Percentiles rank a stretch among this genome's conserved stretches.
Evolutionary conservation across 2,113 vertebrate species (phyloP).

Genomic region (Carollia perspicillata): DNA sequence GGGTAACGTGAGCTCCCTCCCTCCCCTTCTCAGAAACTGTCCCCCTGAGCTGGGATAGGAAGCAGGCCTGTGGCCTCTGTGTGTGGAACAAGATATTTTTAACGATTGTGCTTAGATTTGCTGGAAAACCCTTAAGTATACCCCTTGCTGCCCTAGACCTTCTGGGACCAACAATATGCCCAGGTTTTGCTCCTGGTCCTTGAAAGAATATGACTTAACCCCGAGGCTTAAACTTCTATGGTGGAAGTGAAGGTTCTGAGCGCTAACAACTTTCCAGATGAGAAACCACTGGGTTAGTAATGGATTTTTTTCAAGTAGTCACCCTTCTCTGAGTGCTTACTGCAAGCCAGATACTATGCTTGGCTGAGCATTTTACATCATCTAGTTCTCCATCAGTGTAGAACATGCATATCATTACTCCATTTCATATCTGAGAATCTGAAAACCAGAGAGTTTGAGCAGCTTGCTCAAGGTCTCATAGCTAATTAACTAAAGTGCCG

Average conservation of each 20-base stretch:
- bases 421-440: not conserved
- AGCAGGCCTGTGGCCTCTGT: accelerated
- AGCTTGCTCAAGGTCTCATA: not conserved
- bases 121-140: not conserved
- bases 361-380: not conserved
- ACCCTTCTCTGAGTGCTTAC: not conserved
- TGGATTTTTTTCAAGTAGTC: not conserved
- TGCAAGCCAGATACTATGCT: not conserved
- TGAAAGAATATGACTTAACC: not conserved
- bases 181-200: not conserved
- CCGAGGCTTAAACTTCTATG: not conserved
- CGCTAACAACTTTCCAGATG: not conserved
- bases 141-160: not conserved
- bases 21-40: not conserved
- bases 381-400: not conserved
- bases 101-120: not conserved
- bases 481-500: accelerated
- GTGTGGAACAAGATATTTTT: not conserved
- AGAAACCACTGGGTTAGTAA: not conserved
- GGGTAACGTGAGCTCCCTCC: not conserved
- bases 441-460: not conserved
- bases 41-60: accelerated
- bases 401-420: not conserved
- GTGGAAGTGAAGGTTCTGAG: not conserved
- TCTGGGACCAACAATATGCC: accelerated